phyloP scores from a whole-genome alignment of 2,113 vertebrate genomes.

The Zeus faber region DNA sequence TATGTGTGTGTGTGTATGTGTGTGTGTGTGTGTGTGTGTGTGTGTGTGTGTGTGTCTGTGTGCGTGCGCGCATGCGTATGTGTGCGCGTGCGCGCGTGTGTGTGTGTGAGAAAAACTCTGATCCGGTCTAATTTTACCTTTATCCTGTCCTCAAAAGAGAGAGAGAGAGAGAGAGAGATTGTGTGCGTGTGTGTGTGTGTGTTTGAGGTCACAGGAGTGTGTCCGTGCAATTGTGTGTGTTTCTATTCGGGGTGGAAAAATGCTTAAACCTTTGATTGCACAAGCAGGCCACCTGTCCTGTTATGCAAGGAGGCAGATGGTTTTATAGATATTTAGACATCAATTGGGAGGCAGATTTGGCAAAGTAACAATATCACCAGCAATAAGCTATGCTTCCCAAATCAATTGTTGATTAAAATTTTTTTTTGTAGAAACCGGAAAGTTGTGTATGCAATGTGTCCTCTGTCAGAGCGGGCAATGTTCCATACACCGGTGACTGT shows the following conservation, averaged over 20 bases:
- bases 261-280: constrained; percentile 35
- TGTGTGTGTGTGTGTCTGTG: neutral
- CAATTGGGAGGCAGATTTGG: constrained; percentile 37
- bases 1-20: constrained; percentile 8
- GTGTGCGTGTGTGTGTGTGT: constrained; percentile 8
- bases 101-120: too few species aligned
- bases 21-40: neutral
- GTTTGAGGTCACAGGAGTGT: neutral
- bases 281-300: constrained; percentile 59
- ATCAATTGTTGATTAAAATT: too few species aligned
- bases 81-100: constrained; percentile 8
- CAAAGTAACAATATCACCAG: too few species aligned
- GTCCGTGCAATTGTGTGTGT: constrained; percentile 13
- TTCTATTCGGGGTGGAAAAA: neutral
- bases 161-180: too few species aligned
- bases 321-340: constrained; percentile 49
- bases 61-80: constrained; percentile 12
- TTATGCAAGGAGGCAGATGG: constrained; percentile 67
- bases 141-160: too few species aligned
- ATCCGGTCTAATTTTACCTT: too few species aligned
- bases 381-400: too few species aligned
- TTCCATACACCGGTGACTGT: too few species aligned
- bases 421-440: too few species aligned
- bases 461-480: too few species aligned
- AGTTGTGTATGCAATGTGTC: too few species aligned